phyloP scores from a whole-genome alignment of 2,113 vertebrate genomes.

The Clarias macrocephalus region DNA sequence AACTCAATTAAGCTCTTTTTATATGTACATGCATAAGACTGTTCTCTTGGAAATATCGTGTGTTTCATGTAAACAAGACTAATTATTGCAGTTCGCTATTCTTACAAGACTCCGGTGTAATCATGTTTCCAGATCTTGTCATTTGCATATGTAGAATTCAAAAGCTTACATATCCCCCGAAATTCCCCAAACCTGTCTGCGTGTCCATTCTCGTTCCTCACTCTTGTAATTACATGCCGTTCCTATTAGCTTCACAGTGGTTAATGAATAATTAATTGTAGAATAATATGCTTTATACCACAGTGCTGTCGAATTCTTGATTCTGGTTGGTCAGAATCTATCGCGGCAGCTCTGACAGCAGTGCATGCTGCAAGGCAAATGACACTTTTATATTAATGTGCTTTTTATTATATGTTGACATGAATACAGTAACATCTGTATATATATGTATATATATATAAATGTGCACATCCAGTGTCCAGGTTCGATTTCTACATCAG shows the following conservation, averaged over 20 bases:
- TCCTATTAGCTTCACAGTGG: slow-evolving; percentile 19
- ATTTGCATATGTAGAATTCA: not conserved
- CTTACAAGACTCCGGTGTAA: not conserved
- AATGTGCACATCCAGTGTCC: no score
- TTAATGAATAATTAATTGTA: slow-evolving; percentile 14
- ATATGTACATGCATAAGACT: not conserved
- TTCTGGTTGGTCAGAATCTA: not conserved
- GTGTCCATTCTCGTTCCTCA: slow-evolving; percentile 15
- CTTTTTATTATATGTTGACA: not conserved
- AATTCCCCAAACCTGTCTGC: slow-evolving; percentile 4
- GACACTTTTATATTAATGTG: not conserved
- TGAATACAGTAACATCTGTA: not conserved
- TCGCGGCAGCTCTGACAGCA: not conserved
- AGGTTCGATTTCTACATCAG: no score
- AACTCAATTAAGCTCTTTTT: not conserved
- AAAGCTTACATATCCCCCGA: not conserved
- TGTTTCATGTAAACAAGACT: not conserved
- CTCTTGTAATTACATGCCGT: slow-evolving; percentile 20
- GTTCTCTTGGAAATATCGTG: not conserved
- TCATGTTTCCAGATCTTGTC: not conserved
- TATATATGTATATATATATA: no score
- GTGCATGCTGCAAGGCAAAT: not conserved
- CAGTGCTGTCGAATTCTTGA: not conserved
- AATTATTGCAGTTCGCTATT: not conserved
- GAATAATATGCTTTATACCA: slow-evolving; percentile 24